phyloP scores from a whole-genome alignment of 2,888 invertebrate genomes.

The Xestoiulus laeticollis region DNA sequence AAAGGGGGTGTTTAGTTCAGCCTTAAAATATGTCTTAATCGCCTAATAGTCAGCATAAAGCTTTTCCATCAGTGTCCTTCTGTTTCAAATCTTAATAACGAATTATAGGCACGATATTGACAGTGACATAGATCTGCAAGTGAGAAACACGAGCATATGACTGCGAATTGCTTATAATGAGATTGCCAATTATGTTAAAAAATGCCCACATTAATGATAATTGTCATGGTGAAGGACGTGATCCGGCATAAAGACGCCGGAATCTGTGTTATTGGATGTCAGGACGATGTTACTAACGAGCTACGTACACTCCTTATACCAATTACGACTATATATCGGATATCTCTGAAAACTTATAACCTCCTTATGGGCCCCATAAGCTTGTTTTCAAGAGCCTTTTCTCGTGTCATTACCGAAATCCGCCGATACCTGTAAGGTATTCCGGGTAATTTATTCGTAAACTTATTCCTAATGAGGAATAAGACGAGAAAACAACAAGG shows the following conservation, averaged over 20 bases:
- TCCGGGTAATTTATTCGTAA: not conserved
- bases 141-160: not conserved
- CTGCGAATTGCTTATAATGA: constrained; percentile 35
- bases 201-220: constrained; percentile 43
- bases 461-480: constrained; percentile 12
- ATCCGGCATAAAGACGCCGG: not conserved
- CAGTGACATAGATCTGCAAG: not conserved
- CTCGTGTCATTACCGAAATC: not conserved
- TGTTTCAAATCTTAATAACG: not conserved
- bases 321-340: not conserved
- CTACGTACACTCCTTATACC: not conserved
- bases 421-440: not conserved
- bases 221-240: constrained; percentile 1
- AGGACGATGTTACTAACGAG: constrained; percentile 41
- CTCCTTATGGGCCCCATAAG: not conserved
- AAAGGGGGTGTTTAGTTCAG: not conserved
- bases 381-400: not conserved
- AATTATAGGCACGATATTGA: not conserved
- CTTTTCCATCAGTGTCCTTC: not conserved
- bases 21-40: not conserved
- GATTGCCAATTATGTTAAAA: constrained; percentile 41
- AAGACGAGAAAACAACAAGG: constrained; percentile 38
- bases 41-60: not conserved
- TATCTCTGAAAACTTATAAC: not conserved
- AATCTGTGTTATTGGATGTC: constrained; percentile 12